Percentiles rank a stretch among this genome's conserved stretches.
These are phyloP conservation scores for Drosophila anomalata DNA, from an alignment of 2,888 invertebrate species.

Conservation along the genomic window DNA sequence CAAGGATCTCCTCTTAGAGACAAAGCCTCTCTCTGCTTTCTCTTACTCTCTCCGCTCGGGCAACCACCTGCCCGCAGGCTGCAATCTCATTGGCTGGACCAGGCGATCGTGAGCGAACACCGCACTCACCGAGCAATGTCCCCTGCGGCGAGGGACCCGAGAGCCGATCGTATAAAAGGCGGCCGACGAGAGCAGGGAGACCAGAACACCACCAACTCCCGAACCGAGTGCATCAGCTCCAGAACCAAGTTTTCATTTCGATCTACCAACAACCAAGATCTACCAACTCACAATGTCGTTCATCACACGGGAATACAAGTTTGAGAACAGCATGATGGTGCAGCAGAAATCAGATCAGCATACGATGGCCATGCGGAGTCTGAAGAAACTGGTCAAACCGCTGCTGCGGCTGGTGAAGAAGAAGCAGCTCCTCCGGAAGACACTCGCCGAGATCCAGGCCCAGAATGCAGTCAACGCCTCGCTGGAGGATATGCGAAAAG, in stretches of 20 bases:
- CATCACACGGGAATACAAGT: constrained; percentile 82
- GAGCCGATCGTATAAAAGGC: constrained; percentile 67
- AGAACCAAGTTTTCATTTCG: constrained; percentile 10
- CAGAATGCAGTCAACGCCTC: constrained; percentile 81
- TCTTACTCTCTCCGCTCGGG: constrained; percentile 13
- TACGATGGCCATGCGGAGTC: constrained; percentile 78
- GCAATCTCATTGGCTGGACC: constrained; percentile 58
- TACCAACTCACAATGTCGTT: constrained; percentile 72
- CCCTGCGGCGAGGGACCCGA: constrained; percentile 25
- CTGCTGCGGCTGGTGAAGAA: constrained; percentile 81
- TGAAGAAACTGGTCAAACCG: constrained; percentile 82
- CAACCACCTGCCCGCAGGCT: constrained; percentile 70
- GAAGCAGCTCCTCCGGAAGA: constrained; percentile 81
- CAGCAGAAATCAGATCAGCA: constrained; percentile 81
- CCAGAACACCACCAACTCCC: constrained; percentile 65
- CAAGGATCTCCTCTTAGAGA: constrained; percentile 6
- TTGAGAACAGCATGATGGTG: constrained; percentile 72
- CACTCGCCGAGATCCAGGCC: constrained; percentile 79
- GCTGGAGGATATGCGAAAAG: constrained; percentile 82
- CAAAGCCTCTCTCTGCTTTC: constrained; percentile 21
- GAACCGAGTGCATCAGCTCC: constrained; percentile 53
- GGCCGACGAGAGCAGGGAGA: constrained; percentile 32
- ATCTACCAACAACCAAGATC: background rate
- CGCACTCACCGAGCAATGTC: constrained; percentile 17
- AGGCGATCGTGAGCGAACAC: constrained; percentile 15